A percentile compares a stretch with the other conserved stretches of the same genome.
phyloP scores from a whole-genome alignment of 2,113 vertebrate species.

The Conger conger region DNA sequence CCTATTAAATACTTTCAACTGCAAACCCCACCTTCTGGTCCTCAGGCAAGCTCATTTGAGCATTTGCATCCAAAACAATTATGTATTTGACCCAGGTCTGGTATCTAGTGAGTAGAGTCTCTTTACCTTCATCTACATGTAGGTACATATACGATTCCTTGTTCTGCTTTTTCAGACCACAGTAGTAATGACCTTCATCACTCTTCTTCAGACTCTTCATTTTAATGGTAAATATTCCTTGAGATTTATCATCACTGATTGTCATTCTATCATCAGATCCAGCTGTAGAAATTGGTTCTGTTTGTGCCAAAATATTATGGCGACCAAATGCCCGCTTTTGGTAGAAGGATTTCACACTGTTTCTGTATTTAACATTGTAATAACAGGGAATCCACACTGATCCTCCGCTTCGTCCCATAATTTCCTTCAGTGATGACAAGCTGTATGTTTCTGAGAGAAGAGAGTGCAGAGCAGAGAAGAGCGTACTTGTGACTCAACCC shows the following conservation, averaged over 20 bases:
- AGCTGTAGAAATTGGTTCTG: neutral
- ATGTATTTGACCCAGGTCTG: too few relatives aligned
- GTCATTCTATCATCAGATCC: neutral
- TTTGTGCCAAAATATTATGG: neutral
- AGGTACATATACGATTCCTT: neutral
- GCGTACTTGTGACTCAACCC: too few relatives aligned
- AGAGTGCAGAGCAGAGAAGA: neutral
- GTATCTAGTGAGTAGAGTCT: neutral
- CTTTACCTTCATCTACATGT: neutral
- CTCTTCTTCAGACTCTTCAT: constrained; percentile 1
- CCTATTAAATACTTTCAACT: too few relatives aligned
- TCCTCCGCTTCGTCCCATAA: neutral
- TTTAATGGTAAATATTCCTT: neutral
- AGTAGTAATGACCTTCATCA: neutral
- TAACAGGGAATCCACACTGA: constrained; percentile 4
- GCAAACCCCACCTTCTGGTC: too few relatives aligned
- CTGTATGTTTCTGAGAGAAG: neutral
- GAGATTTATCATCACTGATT: neutral
- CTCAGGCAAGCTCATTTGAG: too few relatives aligned
- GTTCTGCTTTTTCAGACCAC: neutral
- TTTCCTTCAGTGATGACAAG: neutral
- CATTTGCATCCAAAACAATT: too few relatives aligned
- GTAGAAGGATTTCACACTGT: neutral
- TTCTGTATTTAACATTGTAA: neutral
- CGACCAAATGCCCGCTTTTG: neutral